Evolutionary conservation across 2,797 vertebrate species (phyloP), one percentile per base, ranked within the genome.

Genomic region (Pogonophryne albipinna): DNA sequence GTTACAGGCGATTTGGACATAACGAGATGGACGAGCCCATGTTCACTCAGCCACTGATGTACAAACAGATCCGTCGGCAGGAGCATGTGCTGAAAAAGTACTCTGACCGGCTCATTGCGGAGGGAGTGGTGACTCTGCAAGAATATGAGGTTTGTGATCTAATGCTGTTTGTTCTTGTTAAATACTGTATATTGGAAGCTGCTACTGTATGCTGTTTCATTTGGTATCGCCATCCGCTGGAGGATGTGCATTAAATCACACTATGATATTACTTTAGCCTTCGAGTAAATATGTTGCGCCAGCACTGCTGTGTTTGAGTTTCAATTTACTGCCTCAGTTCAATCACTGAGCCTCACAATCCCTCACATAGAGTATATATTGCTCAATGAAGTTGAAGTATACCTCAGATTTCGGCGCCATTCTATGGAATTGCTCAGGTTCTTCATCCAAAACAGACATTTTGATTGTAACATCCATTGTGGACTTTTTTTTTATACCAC

Each of bases 1-100:
- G 95, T 79, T 98, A 98, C 91, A 91, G 96, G 31, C 93, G 95
- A 41, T 98, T 98, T 87, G 97, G 97, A 13, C 97, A 98, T 87
- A 98, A 98, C 0, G 97, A 99, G 94, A 97, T 98, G 95, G 97
- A 98, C 0, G 97, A 98, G 66, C 97, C 97, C 13, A 97, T 98
- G 97, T 98, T 99, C 92, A 99, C 97, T 0, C 97, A 98, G 80
- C 97, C 96, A 0, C 92, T 97, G 84, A 98, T 98, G 97, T 98
- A 98, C 92, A 98, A 98, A 87, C 97, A 97, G 92, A 97, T 98
- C 85, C 92, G 92, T 42, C 96, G 96, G 64, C 97, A 98, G 93
- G 96, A 97, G 87, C 91, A 96, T 0, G 96, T 98, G 70, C 91
- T 98, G 64, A 97, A 97, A 89, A 98, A 98, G 81, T 98, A 97